Percentiles rank a stretch among this genome's conserved stretches.
These are phyloP conservation scores for Heliconius cydno DNA, from an alignment of 2,888 invertebrate genomes.

Conservation along the genomic window DNA sequence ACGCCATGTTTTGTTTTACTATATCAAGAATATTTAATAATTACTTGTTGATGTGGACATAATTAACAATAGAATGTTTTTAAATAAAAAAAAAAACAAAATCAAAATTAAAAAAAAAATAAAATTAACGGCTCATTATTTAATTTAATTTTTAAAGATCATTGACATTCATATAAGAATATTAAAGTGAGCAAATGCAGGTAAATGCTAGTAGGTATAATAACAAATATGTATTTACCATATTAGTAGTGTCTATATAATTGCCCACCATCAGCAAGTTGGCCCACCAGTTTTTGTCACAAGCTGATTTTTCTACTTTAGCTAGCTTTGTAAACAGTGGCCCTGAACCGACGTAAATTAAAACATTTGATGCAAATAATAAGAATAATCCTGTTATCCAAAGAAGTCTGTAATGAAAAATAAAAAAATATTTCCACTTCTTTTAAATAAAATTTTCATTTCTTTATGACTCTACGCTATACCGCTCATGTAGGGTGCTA, in stretches of 20 bases:
- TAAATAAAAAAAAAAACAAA: neutral
- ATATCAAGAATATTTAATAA: neutral
- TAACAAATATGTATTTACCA: conserved; percentile 45
- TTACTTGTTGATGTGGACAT: neutral
- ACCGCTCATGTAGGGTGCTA: neutral
- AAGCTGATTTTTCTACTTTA: conserved; percentile 46
- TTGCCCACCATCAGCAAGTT: conserved; percentile 56
- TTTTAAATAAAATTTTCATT: too few relatives aligned
- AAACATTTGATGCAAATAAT: conserved; percentile 2
- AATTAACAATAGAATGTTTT: neutral
- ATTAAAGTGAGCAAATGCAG: neutral
- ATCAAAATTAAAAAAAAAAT: neutral
- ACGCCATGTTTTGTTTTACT: neutral
- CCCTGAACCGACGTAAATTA: conserved; percentile 44
- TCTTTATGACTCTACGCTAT: neutral
- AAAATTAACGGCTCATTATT: too few relatives aligned
- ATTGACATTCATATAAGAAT: too few relatives aligned
- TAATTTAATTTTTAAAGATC: too few relatives aligned
- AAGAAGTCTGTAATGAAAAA: conserved; percentile 13
- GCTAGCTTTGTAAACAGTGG: conserved; percentile 50
- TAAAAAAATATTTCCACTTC: neutral
- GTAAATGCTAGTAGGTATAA: neutral
- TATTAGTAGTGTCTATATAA: conserved; percentile 47
- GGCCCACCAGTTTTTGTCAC: conserved; percentile 54
- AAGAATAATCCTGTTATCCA: conserved; percentile 25